Percentiles rank a stretch among this genome's conserved stretches.
Evolutionary conservation across 2,888 invertebrate species (phyloP).

Genomic region (Gortyna flavago): DNA sequence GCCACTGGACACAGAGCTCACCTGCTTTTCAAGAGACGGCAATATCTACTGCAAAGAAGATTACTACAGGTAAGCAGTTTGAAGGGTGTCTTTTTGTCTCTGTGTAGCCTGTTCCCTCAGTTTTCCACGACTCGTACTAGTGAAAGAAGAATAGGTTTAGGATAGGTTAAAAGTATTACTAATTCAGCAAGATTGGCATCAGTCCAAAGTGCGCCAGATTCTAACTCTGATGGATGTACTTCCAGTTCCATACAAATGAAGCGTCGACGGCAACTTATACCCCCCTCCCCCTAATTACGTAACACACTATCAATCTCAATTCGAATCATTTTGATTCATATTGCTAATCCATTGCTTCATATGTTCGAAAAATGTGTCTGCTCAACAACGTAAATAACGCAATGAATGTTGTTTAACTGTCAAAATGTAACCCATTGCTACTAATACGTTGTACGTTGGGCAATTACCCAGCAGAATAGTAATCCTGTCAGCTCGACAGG

Average conservation of each 20-base stretch:
- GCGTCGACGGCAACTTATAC: background rate
- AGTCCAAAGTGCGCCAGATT: background rate
- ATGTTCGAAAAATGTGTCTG: too few species aligned
- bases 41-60: constrained; percentile 98
- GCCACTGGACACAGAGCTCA: constrained; percentile 95
- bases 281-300: too few species aligned
- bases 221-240: background rate
- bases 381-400: too few species aligned
- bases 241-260: background rate
- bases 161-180: background rate
- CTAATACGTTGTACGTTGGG: too few species aligned
- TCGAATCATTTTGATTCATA: too few species aligned
- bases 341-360: too few species aligned
- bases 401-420: too few species aligned
- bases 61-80: constrained; percentile 94
- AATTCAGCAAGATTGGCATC: background rate
- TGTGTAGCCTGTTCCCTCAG: background rate
- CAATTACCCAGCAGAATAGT: background rate
- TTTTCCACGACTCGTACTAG: background rate
- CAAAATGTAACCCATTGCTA: too few species aligned
- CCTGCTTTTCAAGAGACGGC: constrained; percentile 97
- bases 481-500: background rate
- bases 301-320: too few species aligned
- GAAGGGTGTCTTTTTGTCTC: background rate
- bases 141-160: background rate